These are phyloP conservation scores for Holcopasites calliopsidis DNA, from an alignment of 1,140 invertebrate genomes.

Conservation along the genomic window DNA sequence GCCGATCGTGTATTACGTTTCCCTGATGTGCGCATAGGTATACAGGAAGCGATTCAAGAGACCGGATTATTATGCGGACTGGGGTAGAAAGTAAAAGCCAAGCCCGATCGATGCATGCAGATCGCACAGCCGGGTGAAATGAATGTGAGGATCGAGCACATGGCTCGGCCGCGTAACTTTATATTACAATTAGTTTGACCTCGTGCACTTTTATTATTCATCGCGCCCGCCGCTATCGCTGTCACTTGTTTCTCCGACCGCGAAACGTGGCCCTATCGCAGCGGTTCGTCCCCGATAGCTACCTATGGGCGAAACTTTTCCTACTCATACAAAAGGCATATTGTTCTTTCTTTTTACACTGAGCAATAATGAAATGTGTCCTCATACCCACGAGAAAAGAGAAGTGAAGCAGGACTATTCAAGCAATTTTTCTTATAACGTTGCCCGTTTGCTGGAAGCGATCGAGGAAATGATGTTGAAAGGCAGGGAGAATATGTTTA, in stretches of 20 bases:
- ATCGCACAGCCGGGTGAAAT: conserved; percentile 44
- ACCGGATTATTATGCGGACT: conserved; percentile 41
- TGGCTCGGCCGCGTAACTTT: conserved; percentile 37
- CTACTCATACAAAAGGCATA: too few species aligned
- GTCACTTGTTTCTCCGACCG: not conserved
- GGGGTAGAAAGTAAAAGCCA: conserved; percentile 43
- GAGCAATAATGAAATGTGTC: not conserved
- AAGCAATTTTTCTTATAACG: not conserved
- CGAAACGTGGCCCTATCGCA: conserved; percentile 28
- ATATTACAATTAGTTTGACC: conserved; percentile 72
- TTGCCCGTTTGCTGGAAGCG: not conserved
- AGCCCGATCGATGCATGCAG: conserved; percentile 18
- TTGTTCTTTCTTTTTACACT: not conserved
- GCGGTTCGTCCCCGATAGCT: not conserved
- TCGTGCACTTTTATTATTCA: conserved; percentile 71
- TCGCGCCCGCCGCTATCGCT: conserved; percentile 20
- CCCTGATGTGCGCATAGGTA: not conserved
- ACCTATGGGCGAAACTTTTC: not conserved
- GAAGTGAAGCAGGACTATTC: not conserved
- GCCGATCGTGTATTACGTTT: not conserved
- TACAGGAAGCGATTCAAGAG: conserved; percentile 34
- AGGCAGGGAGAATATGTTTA: not conserved
- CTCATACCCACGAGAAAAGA: not conserved
- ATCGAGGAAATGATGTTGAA: not conserved
- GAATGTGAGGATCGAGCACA: conserved; percentile 62